phyloP scores from a whole-genome alignment of 2,888 invertebrate species.

The Campoletis raptor region DNA sequence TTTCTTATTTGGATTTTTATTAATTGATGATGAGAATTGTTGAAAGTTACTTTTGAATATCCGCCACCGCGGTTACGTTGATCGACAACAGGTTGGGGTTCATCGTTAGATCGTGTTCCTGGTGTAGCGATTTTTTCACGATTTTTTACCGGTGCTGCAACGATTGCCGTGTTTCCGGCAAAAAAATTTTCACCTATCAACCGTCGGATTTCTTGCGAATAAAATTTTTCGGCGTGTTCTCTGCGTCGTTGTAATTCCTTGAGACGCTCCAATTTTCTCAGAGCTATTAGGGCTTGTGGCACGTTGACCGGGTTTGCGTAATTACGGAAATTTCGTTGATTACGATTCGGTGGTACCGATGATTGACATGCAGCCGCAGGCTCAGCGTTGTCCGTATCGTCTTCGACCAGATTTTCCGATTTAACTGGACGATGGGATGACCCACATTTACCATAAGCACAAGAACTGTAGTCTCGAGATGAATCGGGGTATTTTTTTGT shows the following conservation, averaged over 20 bases:
- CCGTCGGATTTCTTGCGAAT: conserved; percentile 75
- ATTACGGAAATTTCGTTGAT: conserved; percentile 42
- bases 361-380: conserved; percentile 3
- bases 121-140: conserved; percentile 16
- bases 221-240: conserved; percentile 75
- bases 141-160: conserved; percentile 3
- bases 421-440: conserved; percentile 41
- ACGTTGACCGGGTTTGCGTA: conserved; percentile 53
- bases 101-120: conserved; percentile 21
- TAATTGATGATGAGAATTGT: neutral
- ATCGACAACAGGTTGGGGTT: conserved; percentile 23
- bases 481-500: conserved; percentile 53
- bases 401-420: conserved; percentile 11
- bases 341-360: conserved; percentile 13
- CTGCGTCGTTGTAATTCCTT: conserved; percentile 76
- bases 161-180: conserved; percentile 44
- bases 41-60: conserved; percentile 39
- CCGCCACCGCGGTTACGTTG: conserved; percentile 60
- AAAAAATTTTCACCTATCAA: conserved; percentile 75
- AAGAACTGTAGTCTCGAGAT: conserved; percentile 41
- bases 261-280: conserved; percentile 72
- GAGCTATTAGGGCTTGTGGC: conserved; percentile 70
- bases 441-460: conserved; percentile 23
- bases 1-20: neutral
- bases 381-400: conserved; percentile 19